Conservation (phyloP, 2,888 invertebrate species). For the Drosophila helvetica region DNA sequence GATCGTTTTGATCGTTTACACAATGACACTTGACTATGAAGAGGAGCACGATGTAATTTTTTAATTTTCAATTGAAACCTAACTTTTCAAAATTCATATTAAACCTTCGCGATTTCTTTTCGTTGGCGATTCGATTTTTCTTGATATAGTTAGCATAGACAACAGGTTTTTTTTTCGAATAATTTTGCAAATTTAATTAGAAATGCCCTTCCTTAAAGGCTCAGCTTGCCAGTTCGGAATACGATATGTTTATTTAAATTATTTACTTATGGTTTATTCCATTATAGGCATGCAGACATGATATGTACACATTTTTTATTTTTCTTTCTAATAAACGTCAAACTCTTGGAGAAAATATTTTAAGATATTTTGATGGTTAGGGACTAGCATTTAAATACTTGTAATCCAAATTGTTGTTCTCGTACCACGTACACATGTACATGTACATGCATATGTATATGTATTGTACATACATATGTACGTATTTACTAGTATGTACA, state of each 20-base stretch:
- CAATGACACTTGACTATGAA: constrained; percentile 83
- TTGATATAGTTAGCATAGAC: constrained; percentile 1
- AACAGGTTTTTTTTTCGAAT: neutral
- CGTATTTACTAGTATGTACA: too few relatives aligned
- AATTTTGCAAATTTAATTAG: neutral
- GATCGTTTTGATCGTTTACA: constrained; percentile 38
- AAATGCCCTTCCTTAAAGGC: too few relatives aligned
- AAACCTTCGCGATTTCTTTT: constrained; percentile 13
- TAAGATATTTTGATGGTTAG: too few relatives aligned
- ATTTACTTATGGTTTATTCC: neutral
- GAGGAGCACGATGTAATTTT: constrained; percentile 83
- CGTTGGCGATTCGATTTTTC: neutral
- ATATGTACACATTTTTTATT: neutral
- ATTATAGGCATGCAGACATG: neutral
- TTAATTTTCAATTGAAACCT: constrained; percentile 49
- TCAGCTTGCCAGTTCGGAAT: neutral
- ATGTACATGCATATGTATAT: too few relatives aligned
- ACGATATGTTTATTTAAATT: neutral
- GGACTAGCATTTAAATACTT: too few relatives aligned
- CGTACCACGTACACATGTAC: too few relatives aligned
- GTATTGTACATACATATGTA: too few relatives aligned
- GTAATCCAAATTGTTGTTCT: neutral
- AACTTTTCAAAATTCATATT: constrained; percentile 42
- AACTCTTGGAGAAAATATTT: neutral
- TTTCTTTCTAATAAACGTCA: neutral